phyloP scores from a whole-genome alignment of 64 coral and sea anemone genomes.

The Actinia tenebrosa region DNA sequence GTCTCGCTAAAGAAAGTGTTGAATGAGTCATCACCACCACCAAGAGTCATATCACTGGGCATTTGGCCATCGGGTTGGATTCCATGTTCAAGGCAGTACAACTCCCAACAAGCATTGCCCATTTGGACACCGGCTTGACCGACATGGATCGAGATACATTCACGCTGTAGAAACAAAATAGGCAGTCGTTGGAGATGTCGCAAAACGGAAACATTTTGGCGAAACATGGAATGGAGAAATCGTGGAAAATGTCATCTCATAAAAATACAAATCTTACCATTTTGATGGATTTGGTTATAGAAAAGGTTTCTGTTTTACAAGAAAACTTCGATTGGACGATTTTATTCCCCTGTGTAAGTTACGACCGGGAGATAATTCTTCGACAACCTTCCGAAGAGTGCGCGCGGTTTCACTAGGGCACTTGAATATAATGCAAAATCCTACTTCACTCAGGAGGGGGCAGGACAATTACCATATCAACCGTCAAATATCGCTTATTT shows the following conservation, averaged over 20 bases:
- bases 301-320: neutral
- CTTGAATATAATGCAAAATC: neutral
- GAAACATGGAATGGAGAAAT: neutral
- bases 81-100: conserved; percentile 75
- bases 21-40: conserved; percentile 61
- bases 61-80: conserved; percentile 60
- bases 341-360: neutral
- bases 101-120: conserved; percentile 77
- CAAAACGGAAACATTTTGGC: neutral
- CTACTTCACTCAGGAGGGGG: neutral
- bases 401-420: neutral
- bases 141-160: conserved; percentile 72
- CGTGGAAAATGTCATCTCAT: neutral
- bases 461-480: neutral
- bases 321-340: neutral
- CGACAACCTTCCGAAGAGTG: conserved; percentile 9
- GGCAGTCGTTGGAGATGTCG: neutral
- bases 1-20: conserved; percentile 78
- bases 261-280: neutral
- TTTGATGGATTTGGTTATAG: neutral
- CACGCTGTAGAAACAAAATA: conserved; percentile 36
- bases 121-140: conserved; percentile 80
- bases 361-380: conserved; percentile 7
- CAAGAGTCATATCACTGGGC: conserved; percentile 17
- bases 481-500: neutral